Evolutionary conservation across 2,888 invertebrate species (phyloP).

Genomic region (Micoletzkya japonica): DNA sequence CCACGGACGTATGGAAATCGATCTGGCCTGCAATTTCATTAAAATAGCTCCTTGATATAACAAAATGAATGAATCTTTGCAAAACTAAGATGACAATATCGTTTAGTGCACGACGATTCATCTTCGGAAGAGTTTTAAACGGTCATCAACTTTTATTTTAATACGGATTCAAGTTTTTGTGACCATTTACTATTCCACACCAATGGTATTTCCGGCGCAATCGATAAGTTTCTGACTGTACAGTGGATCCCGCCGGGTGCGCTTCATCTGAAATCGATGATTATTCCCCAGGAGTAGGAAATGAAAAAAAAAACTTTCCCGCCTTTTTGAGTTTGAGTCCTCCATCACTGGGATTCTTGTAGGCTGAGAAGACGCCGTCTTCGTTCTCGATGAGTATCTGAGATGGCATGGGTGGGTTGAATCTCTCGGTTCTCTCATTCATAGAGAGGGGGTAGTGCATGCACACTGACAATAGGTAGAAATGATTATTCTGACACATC

Average conservation of each 20-base stretch:
- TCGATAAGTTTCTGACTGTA: constrained; percentile 41
- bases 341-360: constrained; percentile 35
- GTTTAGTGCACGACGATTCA: no score
- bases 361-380: constrained; percentile 39
- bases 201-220: constrained; percentile 38
- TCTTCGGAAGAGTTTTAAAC: no score
- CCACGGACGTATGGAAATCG: constrained; percentile 47
- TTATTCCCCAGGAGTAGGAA: neutral
- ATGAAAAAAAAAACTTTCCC: neutral
- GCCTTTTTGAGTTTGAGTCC: constrained; percentile 41
- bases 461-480: no score
- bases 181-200: constrained; percentile 33
- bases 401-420: constrained; percentile 25
- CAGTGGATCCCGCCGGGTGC: constrained; percentile 15
- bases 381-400: constrained; percentile 36
- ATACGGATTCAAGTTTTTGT: constrained; percentile 30
- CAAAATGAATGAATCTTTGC: neutral
- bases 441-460: no score
- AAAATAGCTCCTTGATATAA: neutral
- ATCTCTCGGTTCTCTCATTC: no score
- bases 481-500: no score
- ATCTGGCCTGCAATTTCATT: constrained; percentile 51
- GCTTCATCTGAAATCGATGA: neutral
- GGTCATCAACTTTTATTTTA: constrained; percentile 13
- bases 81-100: no score